Evolutionary conservation across 2,113 vertebrate genomes (phyloP).

Genomic region (Podarcis muralis): DNA sequence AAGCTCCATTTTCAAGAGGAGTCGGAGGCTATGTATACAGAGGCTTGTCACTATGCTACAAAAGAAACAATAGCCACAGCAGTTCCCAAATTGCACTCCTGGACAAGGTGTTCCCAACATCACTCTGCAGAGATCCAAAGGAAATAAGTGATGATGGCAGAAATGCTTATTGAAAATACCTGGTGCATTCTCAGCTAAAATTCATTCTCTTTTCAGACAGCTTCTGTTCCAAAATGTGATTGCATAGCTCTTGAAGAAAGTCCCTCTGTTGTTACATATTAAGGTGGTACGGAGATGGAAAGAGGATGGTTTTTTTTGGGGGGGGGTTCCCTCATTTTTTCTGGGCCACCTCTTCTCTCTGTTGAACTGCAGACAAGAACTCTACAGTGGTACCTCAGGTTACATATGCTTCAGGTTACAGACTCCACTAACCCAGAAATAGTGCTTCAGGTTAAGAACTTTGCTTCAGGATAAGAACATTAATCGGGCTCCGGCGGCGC

Average conservation of each 20-base stretch:
- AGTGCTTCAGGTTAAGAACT: no score
- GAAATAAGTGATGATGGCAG: not conserved
- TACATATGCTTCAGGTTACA: no score
- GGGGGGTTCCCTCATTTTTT: not conserved
- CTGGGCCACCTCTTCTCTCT: not conserved
- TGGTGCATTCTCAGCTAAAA: not conserved
- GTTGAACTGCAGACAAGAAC: not conserved
- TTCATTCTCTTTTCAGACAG: not conserved
- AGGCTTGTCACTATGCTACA: not conserved
- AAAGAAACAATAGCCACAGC: not conserved
- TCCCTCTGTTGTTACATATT: not conserved
- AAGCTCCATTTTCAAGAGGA: not conserved
- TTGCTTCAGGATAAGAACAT: no score
- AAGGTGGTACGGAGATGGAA: not conserved
- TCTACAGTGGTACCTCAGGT: not conserved
- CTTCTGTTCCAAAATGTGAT: not conserved
- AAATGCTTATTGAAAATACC: not conserved
- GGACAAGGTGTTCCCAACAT: not conserved
- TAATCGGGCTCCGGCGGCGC: no score
- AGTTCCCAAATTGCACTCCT: not conserved
- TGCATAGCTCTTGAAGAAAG: not conserved
- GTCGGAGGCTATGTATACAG: not conserved
- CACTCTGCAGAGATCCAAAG: not conserved
- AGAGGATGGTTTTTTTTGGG: not conserved
- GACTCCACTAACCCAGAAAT: no score